Evolutionary conservation across 2,797 vertebrate species (phyloP), one percentile per base, ranked within the genome.

Genomic region (Odontamblyopus rebecca): DNA sequence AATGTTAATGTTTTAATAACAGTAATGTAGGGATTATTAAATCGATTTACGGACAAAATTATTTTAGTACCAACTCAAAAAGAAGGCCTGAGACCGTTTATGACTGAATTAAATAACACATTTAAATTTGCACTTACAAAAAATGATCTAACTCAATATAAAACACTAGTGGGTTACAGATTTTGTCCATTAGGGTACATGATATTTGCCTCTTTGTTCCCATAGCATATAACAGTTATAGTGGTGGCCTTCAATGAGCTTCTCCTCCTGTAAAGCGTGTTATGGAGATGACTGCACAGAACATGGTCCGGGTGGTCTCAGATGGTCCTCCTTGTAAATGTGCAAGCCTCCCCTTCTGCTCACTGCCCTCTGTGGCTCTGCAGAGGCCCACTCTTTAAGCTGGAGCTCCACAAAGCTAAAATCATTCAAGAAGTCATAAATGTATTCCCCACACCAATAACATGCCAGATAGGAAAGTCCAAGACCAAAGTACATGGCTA

Each of bases 241-340:
- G 30, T 78, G 6, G 56, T 83, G 63, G 76, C 73, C 56, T 77
- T 77, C 30, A 67, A 82, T 74, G 83, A 86, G 80, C 82, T 85
- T 84, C 71, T 69, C 79, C 84, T 84, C 78, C 72, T 71, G 86
- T 89, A 79, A 89, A 90, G 78, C n/a, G 64, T 72, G 75, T 80
- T 79, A 78, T 74, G 68, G 78, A 75, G 83, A 84, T 56, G 77
- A 78, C 83, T 83, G 69, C 73, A 75, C 81, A 59, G 78, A 3
- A 51, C 57, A 18, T 70, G 41, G 41, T 60, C 83, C 72, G 76
- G 89, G 91, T 90, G 90, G 90, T 91, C 91, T 89, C 51, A 5
- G 63, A n/a, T 70, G 83, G 70, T 64, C 63, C 12, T 2, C 70
- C 86, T 88, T 80, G 86, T 90, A 88, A 89, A 91, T 82, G 82